Evolutionary conservation across 2,888 invertebrate genomes (phyloP).

Genomic region (Papilio elwesi): DNA sequence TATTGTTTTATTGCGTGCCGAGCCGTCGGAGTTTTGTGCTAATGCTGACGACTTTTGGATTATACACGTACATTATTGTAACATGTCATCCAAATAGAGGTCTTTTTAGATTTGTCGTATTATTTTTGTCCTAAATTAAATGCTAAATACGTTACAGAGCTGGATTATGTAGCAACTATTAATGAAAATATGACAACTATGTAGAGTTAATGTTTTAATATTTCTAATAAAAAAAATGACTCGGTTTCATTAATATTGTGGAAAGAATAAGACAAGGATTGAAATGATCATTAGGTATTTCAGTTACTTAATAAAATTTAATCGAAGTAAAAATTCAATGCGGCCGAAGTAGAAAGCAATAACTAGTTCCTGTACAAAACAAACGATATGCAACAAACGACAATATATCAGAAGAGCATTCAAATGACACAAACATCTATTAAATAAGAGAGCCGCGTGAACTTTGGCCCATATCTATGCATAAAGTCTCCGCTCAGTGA

Average conservation of each 20-base stretch:
- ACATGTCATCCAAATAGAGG: background rate
- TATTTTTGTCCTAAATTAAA: background rate
- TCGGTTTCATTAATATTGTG: too few relatives aligned
- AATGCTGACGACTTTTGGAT: constrained; percentile 54
- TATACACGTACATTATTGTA: constrained; percentile 28
- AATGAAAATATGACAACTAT: too few relatives aligned
- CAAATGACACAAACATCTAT: constrained; percentile 41
- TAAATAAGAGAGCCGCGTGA: constrained; percentile 47
- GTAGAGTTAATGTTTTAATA: too few relatives aligned
- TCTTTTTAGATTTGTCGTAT: background rate
- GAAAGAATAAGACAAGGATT: background rate
- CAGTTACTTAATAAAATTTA: too few relatives aligned
- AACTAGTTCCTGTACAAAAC: background rate
- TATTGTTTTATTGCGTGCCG: constrained; percentile 76
- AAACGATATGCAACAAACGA: constrained; percentile 9
- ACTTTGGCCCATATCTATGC: constrained; percentile 62
- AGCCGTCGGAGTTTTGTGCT: constrained; percentile 52
- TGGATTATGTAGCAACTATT: too few relatives aligned
- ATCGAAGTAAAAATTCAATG: too few relatives aligned
- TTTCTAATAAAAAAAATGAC: too few relatives aligned
- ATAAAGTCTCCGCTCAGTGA: constrained; percentile 51
- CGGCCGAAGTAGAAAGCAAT: background rate
- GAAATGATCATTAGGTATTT: too few relatives aligned
- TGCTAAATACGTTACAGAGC: too few relatives aligned
- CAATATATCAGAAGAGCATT: constrained; percentile 29